Evolutionary conservation across 2,888 invertebrate species (phyloP).

Genomic region (Cylindroiulus punctatus): DNA sequence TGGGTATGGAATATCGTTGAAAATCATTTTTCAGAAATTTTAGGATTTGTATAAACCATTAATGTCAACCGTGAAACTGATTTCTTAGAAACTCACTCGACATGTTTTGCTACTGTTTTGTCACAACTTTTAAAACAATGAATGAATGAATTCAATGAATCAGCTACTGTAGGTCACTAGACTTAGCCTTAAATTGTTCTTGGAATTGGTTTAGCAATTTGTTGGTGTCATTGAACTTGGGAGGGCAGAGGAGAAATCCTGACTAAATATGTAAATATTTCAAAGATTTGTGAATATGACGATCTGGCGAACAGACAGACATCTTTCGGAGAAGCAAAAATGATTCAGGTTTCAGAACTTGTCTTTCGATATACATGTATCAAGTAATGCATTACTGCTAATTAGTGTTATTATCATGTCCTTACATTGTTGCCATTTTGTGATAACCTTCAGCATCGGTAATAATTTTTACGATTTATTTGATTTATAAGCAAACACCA

Average conservation of each 20-base stretch:
- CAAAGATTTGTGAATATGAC: not conserved
- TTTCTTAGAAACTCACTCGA: not conserved
- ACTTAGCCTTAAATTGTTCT: not conserved
- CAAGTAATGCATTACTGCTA: not conserved
- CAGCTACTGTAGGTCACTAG: not conserved
- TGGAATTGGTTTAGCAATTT: not conserved
- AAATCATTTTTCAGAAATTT: not conserved
- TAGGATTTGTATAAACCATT: not conserved
- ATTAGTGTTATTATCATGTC: not conserved
- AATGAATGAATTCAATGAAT: conserved; percentile 15
- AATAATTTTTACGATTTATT: conserved; percentile 26
- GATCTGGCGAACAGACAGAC: not conserved
- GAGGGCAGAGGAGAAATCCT: not conserved
- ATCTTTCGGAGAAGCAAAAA: too few relatives aligned
- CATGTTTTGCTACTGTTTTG: not conserved
- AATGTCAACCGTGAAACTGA: not conserved
- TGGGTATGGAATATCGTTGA: too few relatives aligned
- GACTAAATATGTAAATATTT: not conserved
- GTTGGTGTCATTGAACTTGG: not conserved
- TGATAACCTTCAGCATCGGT: not conserved
- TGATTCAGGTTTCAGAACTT: not conserved
- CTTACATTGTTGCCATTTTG: not conserved
- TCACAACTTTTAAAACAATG: not conserved
- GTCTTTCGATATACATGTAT: not conserved
- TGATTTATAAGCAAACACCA: not conserved